These are phyloP conservation scores for Smutsia temminckii DNA, from an alignment of 2,797 vertebrate species.

Conservation along the genomic window DNA sequence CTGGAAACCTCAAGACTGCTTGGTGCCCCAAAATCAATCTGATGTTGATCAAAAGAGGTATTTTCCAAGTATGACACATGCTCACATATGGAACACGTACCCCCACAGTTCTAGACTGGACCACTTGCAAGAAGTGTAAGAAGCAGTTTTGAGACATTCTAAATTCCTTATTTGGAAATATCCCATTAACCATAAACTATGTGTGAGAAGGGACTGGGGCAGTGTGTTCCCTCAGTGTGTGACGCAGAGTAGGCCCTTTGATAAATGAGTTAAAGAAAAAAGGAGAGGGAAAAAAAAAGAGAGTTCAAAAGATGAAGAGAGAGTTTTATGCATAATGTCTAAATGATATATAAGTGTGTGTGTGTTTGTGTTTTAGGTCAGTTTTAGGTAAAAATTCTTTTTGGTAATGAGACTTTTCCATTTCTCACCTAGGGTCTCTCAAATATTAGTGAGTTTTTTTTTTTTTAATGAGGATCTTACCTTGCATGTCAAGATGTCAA, in stretches of 20 bases:
- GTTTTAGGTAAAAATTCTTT: not conserved
- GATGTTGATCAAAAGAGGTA: not conserved
- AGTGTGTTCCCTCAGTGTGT: not conserved
- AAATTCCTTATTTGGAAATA: not conserved
- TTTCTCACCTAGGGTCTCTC: slow-evolving; percentile 44
- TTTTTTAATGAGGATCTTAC: slow-evolving; percentile 38
- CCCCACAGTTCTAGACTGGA: not conserved
- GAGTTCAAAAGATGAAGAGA: not conserved
- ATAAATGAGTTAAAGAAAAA: not conserved
- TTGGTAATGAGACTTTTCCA: not conserved
- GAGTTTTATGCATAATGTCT: not conserved
- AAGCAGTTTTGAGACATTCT: not conserved
- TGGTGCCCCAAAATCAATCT: not conserved
- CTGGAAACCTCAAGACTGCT: not conserved
- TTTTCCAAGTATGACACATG: not conserved
- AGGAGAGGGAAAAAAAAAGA: not conserved
- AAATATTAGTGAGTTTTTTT: slow-evolving; percentile 63
- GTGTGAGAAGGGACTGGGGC: fast-evolving
- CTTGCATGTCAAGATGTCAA: slow-evolving; percentile 74
- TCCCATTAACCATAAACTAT: not conserved
- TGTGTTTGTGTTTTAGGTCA: not conserved
- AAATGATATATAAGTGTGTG: not conserved
- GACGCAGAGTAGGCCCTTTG: not conserved
- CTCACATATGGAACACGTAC: not conserved
- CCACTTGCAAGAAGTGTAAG: not conserved